A percentile compares a stretch with the other conserved stretches of the same genome.
Evolutionary conservation across 2,113 vertebrate genomes (phyloP).

Genomic region (Paedocypris sp.): DNA sequence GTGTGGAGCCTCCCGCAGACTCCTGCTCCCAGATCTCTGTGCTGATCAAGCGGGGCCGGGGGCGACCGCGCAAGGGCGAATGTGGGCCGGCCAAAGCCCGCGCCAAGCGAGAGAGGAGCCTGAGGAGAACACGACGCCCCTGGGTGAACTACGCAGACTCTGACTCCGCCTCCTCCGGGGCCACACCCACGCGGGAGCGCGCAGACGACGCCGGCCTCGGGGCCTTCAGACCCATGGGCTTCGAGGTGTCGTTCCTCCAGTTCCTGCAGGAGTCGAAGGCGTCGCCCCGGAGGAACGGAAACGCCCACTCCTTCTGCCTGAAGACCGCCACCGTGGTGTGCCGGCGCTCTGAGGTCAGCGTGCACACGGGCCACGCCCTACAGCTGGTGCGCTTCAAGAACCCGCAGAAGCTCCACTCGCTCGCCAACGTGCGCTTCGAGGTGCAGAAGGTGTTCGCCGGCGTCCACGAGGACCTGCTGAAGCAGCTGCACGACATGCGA

Average conservation of each 20-base stretch:
- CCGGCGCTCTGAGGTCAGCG: conserved; percentile 16
- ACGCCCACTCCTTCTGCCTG: conserved; percentile 20
- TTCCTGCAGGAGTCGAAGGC: conserved; percentile 86
- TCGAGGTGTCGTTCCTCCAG: conserved; percentile 90
- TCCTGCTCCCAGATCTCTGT: conserved; percentile 40
- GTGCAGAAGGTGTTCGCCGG: conserved; percentile 70
- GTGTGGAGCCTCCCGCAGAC: conserved; percentile 46
- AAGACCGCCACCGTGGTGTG: conserved; percentile 34
- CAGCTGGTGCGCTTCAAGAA: conserved; percentile 74
- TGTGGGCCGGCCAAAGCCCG: conserved; percentile 29
- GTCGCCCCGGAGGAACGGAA: conserved; percentile 52
- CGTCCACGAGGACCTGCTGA: conserved; percentile 66
- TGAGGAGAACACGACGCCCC: conserved; percentile 33
- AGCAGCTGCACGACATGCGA: conserved; percentile 90
- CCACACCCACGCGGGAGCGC: conserved; percentile 52
- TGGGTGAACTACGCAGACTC: conserved; percentile 39
- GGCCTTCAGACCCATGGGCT: conserved; percentile 92
- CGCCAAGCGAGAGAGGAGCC: conserved; percentile 45
- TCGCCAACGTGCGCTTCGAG: conserved; percentile 74
- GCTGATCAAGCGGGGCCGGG: conserved; percentile 69
- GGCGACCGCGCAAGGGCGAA: conserved; percentile 61
- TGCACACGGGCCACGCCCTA: conserved; percentile 53
- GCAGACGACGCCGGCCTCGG: conserved; percentile 67
- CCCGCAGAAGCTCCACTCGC: conserved; percentile 67
- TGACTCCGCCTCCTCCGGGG: conserved; percentile 57